Conservation (phyloP, 1,140 invertebrate genomes). For the Cyclina sinensis region DNA sequence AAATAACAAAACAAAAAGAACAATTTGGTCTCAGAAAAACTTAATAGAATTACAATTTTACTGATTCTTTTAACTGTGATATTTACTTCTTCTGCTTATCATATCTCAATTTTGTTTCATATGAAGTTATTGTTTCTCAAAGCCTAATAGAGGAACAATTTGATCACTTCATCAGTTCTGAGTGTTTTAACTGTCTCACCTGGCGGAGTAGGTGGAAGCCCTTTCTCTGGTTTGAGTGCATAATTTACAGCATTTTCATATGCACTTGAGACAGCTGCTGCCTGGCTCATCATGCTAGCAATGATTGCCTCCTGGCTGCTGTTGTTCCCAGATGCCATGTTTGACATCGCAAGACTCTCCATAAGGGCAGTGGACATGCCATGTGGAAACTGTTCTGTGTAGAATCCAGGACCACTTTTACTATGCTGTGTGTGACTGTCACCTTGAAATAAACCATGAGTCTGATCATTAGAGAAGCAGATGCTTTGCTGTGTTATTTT, state of each 20-base stretch:
- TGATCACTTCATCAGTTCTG: too few species aligned
- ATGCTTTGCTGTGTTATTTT: too few species aligned
- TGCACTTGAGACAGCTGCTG: constrained; percentile 60
- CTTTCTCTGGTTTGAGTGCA: constrained; percentile 74
- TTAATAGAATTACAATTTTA: too few species aligned
- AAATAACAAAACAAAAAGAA: too few species aligned
- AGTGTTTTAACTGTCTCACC: constrained; percentile 58
- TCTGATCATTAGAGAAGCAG: too few species aligned
- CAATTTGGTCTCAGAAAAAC: too few species aligned
- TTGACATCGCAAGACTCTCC: constrained; percentile 55
- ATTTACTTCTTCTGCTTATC: too few species aligned
- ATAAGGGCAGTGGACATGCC: constrained; percentile 3
- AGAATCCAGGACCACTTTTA: constrained; percentile 69
- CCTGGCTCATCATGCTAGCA: constrained; percentile 62
- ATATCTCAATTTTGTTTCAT: too few species aligned
- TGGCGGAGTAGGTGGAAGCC: constrained; percentile 75
- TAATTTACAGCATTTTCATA: constrained; percentile 68
- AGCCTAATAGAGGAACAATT: too few species aligned
- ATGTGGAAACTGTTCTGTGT: constrained; percentile 69
- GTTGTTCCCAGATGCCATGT: constrained; percentile 20
- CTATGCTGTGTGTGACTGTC: constrained; percentile 21
- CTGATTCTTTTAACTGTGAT: too few species aligned
- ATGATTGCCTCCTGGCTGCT: constrained; percentile 23
- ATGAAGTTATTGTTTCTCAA: too few species aligned
- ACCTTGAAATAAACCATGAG: too few species aligned